Evolutionary conservation across 1,140 invertebrate species (phyloP), one percentile per base, ranked within the genome.

Genomic region (Drosophila yakuba): DNA sequence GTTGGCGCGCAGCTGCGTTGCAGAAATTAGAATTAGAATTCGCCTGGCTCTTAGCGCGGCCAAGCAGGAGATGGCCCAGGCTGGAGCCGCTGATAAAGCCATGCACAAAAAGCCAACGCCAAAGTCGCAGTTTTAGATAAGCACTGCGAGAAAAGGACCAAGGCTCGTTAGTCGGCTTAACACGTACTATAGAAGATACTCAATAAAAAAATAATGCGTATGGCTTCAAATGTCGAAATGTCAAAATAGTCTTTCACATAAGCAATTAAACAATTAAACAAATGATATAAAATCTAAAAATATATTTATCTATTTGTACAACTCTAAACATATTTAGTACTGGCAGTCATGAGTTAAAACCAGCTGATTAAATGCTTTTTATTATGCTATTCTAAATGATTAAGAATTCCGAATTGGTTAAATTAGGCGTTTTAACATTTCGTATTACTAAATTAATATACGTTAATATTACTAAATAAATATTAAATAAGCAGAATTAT

Each of bases 1-100:
- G 39, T 45, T 73, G 83, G 84, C 84, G 83, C 83, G 80, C 83
- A 88, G 83, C 83, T 88, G 83, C 84, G 84, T 88, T 89, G 75
- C 68, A 88, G 78, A 78, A 88, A 88, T 88, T 88, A 88, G 68
- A 88, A 88, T 88, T 88, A 88, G 68, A 72, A 71, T 72, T 72
- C 68, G 66, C 68, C 44, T 76, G 51, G 61, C 51, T 69, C 51
- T 47, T 44, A 47, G 43, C 48, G 48, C 48, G 61, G 66, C 71
- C 68, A 36, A 62, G 36, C 74, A 45, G 68, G 68, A 58, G 73
- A 76, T 76, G 73, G 73, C 73, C 48, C 68, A 72, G 43, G 68
- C 67, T 71, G 68, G 62, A 62, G 73, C 32, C 62, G 72, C 73
- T 76, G 73, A 76, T 76, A 76, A 76, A 76, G 73, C 54, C 48